Conservation (phyloP, 2,888 invertebrate species). For the Thecophora atra region DNA sequence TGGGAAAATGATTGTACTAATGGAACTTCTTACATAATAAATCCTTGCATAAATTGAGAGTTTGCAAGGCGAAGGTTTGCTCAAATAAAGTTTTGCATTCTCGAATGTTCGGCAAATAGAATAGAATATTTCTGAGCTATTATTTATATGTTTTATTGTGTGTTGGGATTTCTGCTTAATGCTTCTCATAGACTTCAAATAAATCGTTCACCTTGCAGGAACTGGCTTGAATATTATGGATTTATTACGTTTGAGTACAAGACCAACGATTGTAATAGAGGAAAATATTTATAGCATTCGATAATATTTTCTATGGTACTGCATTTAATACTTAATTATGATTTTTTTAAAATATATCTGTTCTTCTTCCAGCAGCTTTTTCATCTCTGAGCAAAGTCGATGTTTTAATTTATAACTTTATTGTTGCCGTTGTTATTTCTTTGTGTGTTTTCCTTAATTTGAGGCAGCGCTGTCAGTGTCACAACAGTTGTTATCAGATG, state of each 20-base stretch:
- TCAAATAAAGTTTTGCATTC: neutral
- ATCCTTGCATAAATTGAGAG: conserved; percentile 5
- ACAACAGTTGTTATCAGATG: conserved; percentile 19
- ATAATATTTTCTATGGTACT: too few relatives aligned
- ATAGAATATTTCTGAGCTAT: neutral
- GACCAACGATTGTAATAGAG: too few relatives aligned
- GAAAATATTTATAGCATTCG: too few relatives aligned
- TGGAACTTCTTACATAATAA: neutral
- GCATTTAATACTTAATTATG: conserved; percentile 14
- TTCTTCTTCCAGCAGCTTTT: neutral
- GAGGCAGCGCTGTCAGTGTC: conserved; percentile 10
- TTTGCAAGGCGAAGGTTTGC: neutral
- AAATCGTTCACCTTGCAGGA: too few relatives aligned
- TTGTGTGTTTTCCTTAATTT: neutral
- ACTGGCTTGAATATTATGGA: too few relatives aligned
- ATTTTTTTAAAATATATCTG: conserved; percentile 26
- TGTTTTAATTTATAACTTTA: conserved; percentile 17
- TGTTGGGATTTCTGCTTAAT: too few relatives aligned
- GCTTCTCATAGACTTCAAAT: too few relatives aligned
- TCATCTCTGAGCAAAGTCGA: neutral
- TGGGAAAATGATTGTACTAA: neutral
- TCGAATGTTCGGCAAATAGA: neutral
- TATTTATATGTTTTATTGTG: too few relatives aligned
- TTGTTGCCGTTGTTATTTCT: neutral
- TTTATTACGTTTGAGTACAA: too few relatives aligned